phyloP scores from a whole-genome alignment of 1,140 invertebrate genomes.

The Adoxophyes honmai region DNA sequence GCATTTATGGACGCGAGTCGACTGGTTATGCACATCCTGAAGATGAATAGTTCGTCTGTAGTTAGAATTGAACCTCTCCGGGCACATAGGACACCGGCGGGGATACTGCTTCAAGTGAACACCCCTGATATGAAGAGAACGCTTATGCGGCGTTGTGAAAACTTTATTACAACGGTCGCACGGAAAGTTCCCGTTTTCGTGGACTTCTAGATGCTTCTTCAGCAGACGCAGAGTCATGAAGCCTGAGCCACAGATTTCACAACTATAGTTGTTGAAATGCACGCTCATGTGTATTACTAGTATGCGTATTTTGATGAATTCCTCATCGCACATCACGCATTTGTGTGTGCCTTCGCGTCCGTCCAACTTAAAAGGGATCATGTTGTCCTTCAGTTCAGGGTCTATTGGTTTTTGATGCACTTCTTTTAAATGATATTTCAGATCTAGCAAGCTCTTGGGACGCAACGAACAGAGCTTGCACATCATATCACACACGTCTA shows the following conservation, averaged over 20 bases:
- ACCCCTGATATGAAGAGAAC: slow-evolving; percentile 54
- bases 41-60: slow-evolving; percentile 64
- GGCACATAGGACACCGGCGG: slow-evolving; percentile 60
- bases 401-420: slow-evolving; percentile 55
- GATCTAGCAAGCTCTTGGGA: slow-evolving; percentile 36
- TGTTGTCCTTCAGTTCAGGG: slow-evolving; percentile 54
- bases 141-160: slow-evolving; percentile 59
- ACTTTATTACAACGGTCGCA: slow-evolving; percentile 63
- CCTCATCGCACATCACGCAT: slow-evolving; percentile 78
- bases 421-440: slow-evolving; percentile 56
- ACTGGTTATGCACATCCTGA: slow-evolving; percentile 63
- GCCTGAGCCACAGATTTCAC: slow-evolving; percentile 74
- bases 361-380: slow-evolving; percentile 64
- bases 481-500: slow-evolving; percentile 50
- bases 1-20: slow-evolving; percentile 68
- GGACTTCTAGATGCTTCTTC: slow-evolving; percentile 73
- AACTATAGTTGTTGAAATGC: slow-evolving; percentile 70
- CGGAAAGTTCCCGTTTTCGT: slow-evolving; percentile 66
- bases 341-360: slow-evolving; percentile 41
- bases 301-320: slow-evolving; percentile 73
- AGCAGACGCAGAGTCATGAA: slow-evolving; percentile 76
- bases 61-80: slow-evolving; percentile 64
- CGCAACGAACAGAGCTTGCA: slow-evolving; percentile 51
- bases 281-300: slow-evolving; percentile 69
- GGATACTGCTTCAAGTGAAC: slow-evolving; percentile 65